Conservation (phyloP, 2,888 invertebrate genomes). For the Drosophila siamana region DNA sequence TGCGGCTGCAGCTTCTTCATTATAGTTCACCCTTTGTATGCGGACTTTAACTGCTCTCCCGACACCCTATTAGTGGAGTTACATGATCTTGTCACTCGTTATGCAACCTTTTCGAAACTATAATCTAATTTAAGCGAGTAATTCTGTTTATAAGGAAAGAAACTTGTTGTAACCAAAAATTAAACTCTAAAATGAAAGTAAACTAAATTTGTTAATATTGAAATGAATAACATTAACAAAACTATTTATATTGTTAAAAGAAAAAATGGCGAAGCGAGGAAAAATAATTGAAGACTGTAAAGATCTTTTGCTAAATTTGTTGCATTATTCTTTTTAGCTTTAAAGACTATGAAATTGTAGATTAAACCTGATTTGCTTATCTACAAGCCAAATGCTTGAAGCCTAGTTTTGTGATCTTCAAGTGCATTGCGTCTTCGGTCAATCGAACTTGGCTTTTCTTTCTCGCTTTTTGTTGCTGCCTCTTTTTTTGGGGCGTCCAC, state of each 20-base stretch:
- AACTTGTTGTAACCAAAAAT: neutral
- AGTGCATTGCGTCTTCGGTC: constrained; percentile 41
- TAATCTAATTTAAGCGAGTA: neutral
- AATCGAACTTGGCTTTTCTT: constrained; percentile 8
- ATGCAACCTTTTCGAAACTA: neutral
- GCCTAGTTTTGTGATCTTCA: neutral
- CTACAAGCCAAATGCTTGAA: no score
- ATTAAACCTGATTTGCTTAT: no score
- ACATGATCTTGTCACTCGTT: constrained; percentile 7
- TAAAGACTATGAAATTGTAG: no score
- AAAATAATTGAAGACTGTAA: neutral
- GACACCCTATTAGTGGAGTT: neutral
- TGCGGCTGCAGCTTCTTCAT: constrained; percentile 10
- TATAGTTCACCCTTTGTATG: constrained; percentile 5
- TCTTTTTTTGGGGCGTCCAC: constrained; percentile 40
- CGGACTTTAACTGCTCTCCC: constrained; percentile 3
- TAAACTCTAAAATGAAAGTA: neutral
- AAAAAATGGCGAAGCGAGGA: neutral
- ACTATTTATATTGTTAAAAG: neutral
- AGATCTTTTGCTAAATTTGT: no score
- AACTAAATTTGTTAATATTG: neutral
- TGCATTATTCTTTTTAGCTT: no score
- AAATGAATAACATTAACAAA: neutral
- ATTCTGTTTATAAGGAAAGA: neutral
- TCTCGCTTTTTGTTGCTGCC: constrained; percentile 16